These are phyloP conservation scores for pig (Sus scrofa) DNA, from an alignment of 2,113 vertebrate species.

Conservation along the genomic window T2T-Sscrofa CM000814.6:50604001-50604500, in stretches of 20 bases:
- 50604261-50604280: not conserved
- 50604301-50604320: rapidly evolving
- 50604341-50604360: not conserved
- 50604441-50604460: not conserved
- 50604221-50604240: not conserved
- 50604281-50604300: too few relatives aligned
- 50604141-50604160: not conserved
- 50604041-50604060: not conserved
- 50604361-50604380: not conserved
- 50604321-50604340: rapidly evolving
- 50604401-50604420: not conserved
- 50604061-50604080: too few relatives aligned
- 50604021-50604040: too few relatives aligned
- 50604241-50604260: not conserved
- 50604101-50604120: not conserved
- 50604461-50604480: too few relatives aligned
- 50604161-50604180: not conserved
- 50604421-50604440: not conserved
- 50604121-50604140: not conserved
- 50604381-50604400: not conserved
- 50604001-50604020: not conserved
- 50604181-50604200: not conserved
- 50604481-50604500: not conserved
- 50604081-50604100: not conserved
- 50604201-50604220: not conserved